These are phyloP conservation scores for Erebia epiphron DNA, from an alignment of 2,888 invertebrate genomes.

Conservation along the genomic window DNA sequence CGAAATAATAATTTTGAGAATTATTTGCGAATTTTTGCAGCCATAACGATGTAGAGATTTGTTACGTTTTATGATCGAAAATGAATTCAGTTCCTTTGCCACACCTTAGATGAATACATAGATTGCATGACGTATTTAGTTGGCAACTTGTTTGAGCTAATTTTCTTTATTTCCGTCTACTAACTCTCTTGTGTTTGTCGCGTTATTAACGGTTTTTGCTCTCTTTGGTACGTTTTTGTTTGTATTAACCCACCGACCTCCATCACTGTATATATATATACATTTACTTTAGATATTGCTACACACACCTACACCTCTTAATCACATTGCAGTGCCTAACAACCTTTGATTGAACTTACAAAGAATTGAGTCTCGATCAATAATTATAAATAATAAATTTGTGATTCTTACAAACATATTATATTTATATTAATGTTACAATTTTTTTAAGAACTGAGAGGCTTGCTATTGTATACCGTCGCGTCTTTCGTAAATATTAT, in stretches of 20 bases:
- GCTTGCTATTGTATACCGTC: conserved; percentile 59
- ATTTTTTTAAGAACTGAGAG: conserved; percentile 56
- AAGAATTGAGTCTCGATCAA: conserved; percentile 45
- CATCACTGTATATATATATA: conserved; percentile 64
- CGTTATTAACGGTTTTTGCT: conserved; percentile 53
- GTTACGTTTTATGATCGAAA: conserved; percentile 64
- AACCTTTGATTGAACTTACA: conserved; percentile 62
- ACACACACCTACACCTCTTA: conserved; percentile 52
- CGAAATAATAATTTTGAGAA: conserved; percentile 63
- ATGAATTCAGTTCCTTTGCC: conserved; percentile 81
- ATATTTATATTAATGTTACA: conserved; percentile 19
- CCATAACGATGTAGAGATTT: conserved; percentile 69
- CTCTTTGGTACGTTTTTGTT: conserved; percentile 54
- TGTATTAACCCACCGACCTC: conserved; percentile 64
- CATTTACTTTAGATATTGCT: conserved; percentile 59
- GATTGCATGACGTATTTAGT: conserved; percentile 72
- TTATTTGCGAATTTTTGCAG: conserved; percentile 55
- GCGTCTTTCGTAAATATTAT: conserved; percentile 31
- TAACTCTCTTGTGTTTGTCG: conserved; percentile 59
- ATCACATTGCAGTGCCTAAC: conserved; percentile 57
- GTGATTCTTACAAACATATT: conserved; percentile 29
- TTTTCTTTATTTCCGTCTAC: conserved; percentile 48
- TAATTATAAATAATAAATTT: conserved; percentile 22
- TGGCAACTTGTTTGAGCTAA: conserved; percentile 58
- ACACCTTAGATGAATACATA: conserved; percentile 80